Evolutionary conservation across 2,888 invertebrate genomes (phyloP), one percentile per base, ranked within the genome.

Genomic region (Andrena bicolor): DNA sequence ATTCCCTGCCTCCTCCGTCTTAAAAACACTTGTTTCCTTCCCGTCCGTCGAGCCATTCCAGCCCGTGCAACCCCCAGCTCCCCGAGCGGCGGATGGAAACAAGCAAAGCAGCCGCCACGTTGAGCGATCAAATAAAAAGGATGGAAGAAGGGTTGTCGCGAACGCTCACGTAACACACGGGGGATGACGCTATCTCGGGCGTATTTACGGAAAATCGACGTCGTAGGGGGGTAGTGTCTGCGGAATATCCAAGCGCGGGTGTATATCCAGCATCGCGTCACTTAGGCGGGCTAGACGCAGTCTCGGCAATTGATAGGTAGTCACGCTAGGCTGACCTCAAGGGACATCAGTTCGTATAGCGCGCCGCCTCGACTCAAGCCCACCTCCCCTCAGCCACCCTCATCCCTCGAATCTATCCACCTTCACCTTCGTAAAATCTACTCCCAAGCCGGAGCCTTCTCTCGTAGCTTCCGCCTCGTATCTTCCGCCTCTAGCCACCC

Each of bases 221-320:
- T 82, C 68, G 56, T 56, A 20, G 56, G 56, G 51, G 74, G 70
- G 41, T 72, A 85, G 82, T 86, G 77, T 75, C 83, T 78, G 75
- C 71, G 60, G 83, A 85, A 86, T 86, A 87, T 85, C 81, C 65
- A 64, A 85, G 79, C 77, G 79, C 77, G 79, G 51, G 68, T 69
- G 82, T 88, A 83, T 86, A 87, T 87, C 82, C 86, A 86, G 68
- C 85, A 82, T 82, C 86, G 86, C 85, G 85, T 90, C 85, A 84
- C 85, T 86, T 83, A 87, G 80, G 69, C 84, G 86, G 74, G 81
- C 85, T 82, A 87, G 85, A 87, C 85, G 86, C 76, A 90, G 90
- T 85, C 88, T 86, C 87, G 81, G 86, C 87, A 88, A 90, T 89
- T 90, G 90, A 90, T 90, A 90, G 90, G 90, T 89, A 90, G 90